Conservation (phyloP, 2,888 invertebrate genomes). For the Amphipoea lucens region DNA sequence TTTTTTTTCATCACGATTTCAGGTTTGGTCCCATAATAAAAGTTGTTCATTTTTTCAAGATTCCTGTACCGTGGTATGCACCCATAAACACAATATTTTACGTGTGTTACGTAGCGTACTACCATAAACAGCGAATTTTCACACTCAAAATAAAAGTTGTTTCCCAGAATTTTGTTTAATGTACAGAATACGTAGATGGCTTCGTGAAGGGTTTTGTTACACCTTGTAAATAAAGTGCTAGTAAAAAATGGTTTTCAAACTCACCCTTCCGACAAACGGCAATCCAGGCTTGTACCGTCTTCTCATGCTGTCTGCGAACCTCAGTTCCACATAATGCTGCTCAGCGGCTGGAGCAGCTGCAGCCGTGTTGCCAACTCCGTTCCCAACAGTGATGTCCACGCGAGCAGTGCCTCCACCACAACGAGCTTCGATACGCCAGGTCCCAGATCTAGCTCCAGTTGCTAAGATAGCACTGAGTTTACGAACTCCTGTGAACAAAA, state of each 20-base stretch:
- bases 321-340: conserved; percentile 92
- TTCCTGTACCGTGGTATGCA: no score
- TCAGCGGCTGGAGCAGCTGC: conserved; percentile 92
- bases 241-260: conserved; percentile 55
- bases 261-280: conserved; percentile 92
- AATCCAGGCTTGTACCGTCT: conserved; percentile 92
- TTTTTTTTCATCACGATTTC: no score
- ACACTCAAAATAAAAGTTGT: no score
- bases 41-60: no score
- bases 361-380: conserved; percentile 80
- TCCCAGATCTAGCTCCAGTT: conserved; percentile 89
- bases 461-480: conserved; percentile 90
- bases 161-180: no score
- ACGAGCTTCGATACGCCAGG: conserved; percentile 90
- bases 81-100: no score
- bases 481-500: conserved; percentile 88
- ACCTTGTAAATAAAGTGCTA: not conserved
- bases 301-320: conserved; percentile 92
- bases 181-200: not conserved
- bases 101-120: no score
- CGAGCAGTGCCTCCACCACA: conserved; percentile 90
- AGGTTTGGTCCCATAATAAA: no score
- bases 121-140: no score
- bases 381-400: conserved; percentile 90
- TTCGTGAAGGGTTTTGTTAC: not conserved